Base-by-base conservation (phyloP, 1,140 invertebrate genomes). In the Pantala flavescens region DNA sequence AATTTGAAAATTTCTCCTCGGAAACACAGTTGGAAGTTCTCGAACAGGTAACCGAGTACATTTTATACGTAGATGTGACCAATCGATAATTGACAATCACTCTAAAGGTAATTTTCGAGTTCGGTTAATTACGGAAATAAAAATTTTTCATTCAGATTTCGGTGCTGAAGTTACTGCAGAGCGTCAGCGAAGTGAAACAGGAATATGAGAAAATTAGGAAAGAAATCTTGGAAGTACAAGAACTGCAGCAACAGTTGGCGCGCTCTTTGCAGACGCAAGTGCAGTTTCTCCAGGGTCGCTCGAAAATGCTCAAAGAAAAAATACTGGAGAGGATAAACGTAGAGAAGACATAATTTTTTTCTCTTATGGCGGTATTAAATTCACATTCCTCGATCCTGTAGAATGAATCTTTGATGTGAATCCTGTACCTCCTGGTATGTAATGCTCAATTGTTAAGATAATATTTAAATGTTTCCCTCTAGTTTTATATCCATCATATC, bases 401-500 rank as follows among this genome's bases (percentile, higher is more conserved):
- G 49, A 63, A 16, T 63, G 49, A 36, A 36, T 63, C 49, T 63
- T 63, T 63, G 28, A 36, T 36, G 49, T 63, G 49, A 63, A 63
- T 63, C 49, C n/a, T 21, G 14, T 19, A 63, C 49, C 49, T 63
- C 49, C 14, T 7, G 49, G 49, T 63, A 63, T 19, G 12, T 19
- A 63, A 63, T 63, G 49, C 49, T 63, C 49, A 63, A 63, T 63
- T 63, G 49, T 63, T 63, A 63, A 36, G 28, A 36, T 63, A 63
- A 19, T 63, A 63, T 12, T 63, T 63, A 63, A 63, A 63, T 63
- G 49, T 63, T 63, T 63, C 49, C 49, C 49, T 63, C 14, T 63
- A 63, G 49, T 63, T 63, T 63, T 63, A 63, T 63, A 63, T 63
- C 49, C 49, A 63, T 63, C 49, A 63, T 63, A 63, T 63, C 49